Conservation (phyloP, 2,113 vertebrate species). For the Atherinomorus stipes region DNA sequence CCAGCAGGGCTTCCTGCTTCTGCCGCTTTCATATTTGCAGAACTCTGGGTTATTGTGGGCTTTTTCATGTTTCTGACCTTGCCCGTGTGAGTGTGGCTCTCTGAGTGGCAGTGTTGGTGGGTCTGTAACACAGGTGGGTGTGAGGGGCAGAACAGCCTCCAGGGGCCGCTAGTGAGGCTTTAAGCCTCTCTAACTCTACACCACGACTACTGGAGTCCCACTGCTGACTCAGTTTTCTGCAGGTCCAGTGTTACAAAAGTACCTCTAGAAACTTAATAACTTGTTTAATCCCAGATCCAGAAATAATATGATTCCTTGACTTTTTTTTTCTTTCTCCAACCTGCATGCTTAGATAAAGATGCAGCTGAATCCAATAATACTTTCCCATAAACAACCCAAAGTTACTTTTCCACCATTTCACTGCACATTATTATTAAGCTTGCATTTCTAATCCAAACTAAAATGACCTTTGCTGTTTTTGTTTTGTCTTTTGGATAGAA, state of each 20-base stretch:
- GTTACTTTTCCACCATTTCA: not conserved
- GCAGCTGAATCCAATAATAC: not conserved
- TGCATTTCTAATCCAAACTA: not conserved
- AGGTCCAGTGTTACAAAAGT: slow-evolving; percentile 5
- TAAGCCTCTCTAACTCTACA: slow-evolving; percentile 20
- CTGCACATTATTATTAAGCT: not conserved
- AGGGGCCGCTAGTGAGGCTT: slow-evolving; percentile 61
- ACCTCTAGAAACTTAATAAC: too few relatives aligned
- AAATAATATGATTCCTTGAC: not conserved
- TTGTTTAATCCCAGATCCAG: not conserved
- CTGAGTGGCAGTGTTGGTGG: slow-evolving; percentile 34
- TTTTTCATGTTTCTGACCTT: slow-evolving; percentile 24
- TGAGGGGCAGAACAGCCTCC: slow-evolving; percentile 43
- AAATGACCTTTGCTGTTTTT: slow-evolving; percentile 14
- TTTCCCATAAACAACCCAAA: not conserved
- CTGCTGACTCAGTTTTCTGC: slow-evolving; percentile 16
- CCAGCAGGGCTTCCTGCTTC: not conserved
- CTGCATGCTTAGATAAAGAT: slow-evolving; percentile 4
- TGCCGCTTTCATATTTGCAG: slow-evolving; percentile 27
- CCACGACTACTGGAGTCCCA: not conserved
- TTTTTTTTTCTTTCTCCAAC: not conserved
- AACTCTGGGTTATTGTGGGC: slow-evolving; percentile 11
- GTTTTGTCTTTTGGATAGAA: not conserved
- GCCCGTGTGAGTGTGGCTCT: slow-evolving; percentile 21
- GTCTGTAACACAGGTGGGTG: slow-evolving; percentile 47